phyloP scores from a whole-genome alignment of 2,113 vertebrate species.

The Indicator indicator region DNA sequence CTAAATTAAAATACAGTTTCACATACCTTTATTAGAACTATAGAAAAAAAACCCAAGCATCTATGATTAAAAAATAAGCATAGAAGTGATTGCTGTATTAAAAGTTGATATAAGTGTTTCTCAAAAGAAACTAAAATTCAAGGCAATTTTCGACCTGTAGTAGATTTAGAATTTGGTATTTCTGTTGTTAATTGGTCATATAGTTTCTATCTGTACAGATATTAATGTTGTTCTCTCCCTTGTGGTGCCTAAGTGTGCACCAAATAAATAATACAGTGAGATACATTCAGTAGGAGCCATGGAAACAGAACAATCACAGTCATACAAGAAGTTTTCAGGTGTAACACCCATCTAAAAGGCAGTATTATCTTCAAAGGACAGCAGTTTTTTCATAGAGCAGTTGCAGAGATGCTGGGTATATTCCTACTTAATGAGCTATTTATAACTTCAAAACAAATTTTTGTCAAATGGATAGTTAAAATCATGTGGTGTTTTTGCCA shows the following conservation, averaged over 20 bases:
- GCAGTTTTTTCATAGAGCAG: background rate
- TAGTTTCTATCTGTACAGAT: background rate
- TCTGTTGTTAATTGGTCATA: background rate
- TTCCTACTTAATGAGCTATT: background rate
- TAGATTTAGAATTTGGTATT: background rate
- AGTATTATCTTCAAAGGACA: background rate
- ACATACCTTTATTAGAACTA: background rate
- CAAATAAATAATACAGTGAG: background rate
- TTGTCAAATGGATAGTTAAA: background rate
- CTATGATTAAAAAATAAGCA: background rate
- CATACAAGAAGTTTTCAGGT: background rate
- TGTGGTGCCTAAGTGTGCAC: background rate
- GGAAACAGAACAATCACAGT: background rate
- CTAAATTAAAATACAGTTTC: conserved; percentile 7
- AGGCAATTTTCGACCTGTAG: background rate
- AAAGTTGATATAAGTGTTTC: background rate
- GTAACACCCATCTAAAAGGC: background rate
- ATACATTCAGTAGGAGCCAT: background rate
- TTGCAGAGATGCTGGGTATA: background rate
- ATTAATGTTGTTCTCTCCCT: background rate
- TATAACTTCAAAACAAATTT: background rate
- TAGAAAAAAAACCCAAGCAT: background rate
- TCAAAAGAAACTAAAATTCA: background rate
- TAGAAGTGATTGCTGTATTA: background rate
- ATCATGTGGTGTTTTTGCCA: background rate